Conservation (phyloP, 2,797 vertebrate genomes). For the Atherinosoma microstoma region DNA sequence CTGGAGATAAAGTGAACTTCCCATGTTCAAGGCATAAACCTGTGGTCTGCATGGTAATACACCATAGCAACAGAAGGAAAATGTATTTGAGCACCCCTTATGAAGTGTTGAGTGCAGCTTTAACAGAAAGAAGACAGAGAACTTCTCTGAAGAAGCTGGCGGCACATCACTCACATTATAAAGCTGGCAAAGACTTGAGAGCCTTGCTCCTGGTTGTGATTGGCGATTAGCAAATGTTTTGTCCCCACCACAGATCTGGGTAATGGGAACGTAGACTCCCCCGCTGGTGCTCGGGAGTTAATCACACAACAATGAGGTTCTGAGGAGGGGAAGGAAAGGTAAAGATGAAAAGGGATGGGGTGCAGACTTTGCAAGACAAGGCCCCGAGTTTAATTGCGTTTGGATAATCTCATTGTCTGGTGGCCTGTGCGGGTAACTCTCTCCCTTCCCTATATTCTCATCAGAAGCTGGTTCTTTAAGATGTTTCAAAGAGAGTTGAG, state of each 20-base stretch:
- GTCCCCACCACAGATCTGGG: constrained; percentile 69
- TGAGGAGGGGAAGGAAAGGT: constrained; percentile 62
- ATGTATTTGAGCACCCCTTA: constrained; percentile 46
- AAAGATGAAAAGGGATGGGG: constrained; percentile 58
- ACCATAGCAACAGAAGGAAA: constrained; percentile 62
- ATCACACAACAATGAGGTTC: constrained; percentile 83
- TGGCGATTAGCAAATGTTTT: constrained; percentile 79
- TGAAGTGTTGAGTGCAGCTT: constrained; percentile 65
- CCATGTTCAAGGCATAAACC: constrained; percentile 20
- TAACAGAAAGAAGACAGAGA: constrained; percentile 39
- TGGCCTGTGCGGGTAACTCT: constrained; percentile 52
- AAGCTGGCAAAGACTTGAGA: constrained; percentile 62
- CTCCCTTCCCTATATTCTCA: constrained; percentile 29
- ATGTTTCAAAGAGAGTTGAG: constrained; percentile 19
- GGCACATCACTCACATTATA: constrained; percentile 63
- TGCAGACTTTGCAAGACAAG: constrained; percentile 69
- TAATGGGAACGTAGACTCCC: constrained; percentile 75
- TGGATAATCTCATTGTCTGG: constrained; percentile 81
- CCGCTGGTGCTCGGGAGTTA: constrained; percentile 76
- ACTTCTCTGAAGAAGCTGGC: constrained; percentile 62
- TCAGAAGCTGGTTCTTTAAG: constrained; percentile 37
- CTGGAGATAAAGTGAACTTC: constrained; percentile 34
- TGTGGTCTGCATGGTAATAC: constrained; percentile 35
- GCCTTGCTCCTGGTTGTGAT: constrained; percentile 64
- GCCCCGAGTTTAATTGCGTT: constrained; percentile 82